Evolutionary conservation across 2,113 vertebrate genomes (phyloP).

Genomic region (Hippocampus guttulatus): DNA sequence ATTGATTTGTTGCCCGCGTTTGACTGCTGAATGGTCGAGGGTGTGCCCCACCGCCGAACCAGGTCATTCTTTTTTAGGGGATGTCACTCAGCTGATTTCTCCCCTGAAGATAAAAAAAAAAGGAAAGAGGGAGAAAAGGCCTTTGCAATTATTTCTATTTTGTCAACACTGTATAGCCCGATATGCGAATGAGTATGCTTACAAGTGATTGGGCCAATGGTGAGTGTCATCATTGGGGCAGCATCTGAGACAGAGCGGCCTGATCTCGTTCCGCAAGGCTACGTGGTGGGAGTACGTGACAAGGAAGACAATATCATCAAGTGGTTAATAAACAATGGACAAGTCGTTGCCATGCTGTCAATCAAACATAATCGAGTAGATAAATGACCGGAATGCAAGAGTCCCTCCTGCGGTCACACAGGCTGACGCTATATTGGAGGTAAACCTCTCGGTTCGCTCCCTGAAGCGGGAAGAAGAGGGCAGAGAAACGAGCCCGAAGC

Average conservation of each 20-base stretch:
- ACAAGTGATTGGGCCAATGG: conserved; percentile 54
- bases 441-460: conserved; percentile 18
- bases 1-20: neutral
- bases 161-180: neutral
- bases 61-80: neutral
- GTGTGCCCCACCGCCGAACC: too few relatives aligned
- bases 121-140: neutral
- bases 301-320: neutral
- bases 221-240: conserved; percentile 3
- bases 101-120: conserved; percentile 29
- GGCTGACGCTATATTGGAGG: conserved; percentile 50
- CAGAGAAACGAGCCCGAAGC: conserved; percentile 45
- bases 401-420: conserved; percentile 23
- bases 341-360: neutral
- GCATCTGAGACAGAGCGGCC: conserved; percentile 34
- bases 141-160: neutral
- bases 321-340: neutral
- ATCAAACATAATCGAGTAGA: neutral
- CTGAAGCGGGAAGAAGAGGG: conserved; percentile 36
- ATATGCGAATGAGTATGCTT: conserved; percentile 16
- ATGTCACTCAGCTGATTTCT: conserved; percentile 9
- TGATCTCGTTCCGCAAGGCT: conserved; percentile 38
- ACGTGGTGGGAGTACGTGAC: neutral
- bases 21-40: neutral
- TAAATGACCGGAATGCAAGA: conserved; percentile 42